phyloP scores from a whole-genome alignment of 2,888 invertebrate species.

The Drosophila nr. fundita region DNA sequence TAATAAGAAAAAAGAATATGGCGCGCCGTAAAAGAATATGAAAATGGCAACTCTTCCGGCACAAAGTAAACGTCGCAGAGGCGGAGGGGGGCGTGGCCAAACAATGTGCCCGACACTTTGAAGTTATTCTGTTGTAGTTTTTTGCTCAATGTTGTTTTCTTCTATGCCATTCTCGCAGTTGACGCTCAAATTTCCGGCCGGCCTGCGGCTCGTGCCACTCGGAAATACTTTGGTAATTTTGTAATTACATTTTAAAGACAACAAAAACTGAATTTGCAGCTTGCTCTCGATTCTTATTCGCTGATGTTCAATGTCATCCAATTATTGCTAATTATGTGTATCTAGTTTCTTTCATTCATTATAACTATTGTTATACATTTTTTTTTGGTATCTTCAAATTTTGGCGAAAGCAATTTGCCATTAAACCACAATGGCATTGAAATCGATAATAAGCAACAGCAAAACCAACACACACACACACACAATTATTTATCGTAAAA shows the following conservation, averaged over 20 bases:
- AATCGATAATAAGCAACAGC: conserved; percentile 49
- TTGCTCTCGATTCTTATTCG: conserved; percentile 1
- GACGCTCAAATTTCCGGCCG: conserved; percentile 69
- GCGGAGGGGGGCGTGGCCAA: background rate
- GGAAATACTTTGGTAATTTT: conserved; percentile 74
- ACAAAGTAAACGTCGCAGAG: conserved; percentile 4
- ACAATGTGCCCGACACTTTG: conserved; percentile 62
- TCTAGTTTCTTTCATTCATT: conserved; percentile 37
- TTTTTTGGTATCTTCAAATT: background rate
- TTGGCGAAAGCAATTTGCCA: conserved; percentile 53
- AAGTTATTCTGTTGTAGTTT: conserved; percentile 49
- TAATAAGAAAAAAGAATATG: conserved; percentile 36
- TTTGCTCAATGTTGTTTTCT: conserved; percentile 34
- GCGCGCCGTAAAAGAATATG: conserved; percentile 55
- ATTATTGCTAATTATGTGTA: conserved; percentile 65
- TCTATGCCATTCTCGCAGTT: conserved; percentile 62
- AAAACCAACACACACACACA: background rate
- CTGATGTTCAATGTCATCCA: conserved; percentile 54
- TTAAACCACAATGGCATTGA: conserved; percentile 36
- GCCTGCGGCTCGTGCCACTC: conserved; percentile 48
- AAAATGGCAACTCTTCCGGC: conserved; percentile 76
- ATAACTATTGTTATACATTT: conserved; percentile 16
- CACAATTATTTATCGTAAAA: conserved; percentile 37
- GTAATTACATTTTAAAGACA: conserved; percentile 72
- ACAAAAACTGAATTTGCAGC: conserved; percentile 41